Conservation (phyloP, 2,113 vertebrate genomes). For the Macroglossus sobrinus region DNA sequence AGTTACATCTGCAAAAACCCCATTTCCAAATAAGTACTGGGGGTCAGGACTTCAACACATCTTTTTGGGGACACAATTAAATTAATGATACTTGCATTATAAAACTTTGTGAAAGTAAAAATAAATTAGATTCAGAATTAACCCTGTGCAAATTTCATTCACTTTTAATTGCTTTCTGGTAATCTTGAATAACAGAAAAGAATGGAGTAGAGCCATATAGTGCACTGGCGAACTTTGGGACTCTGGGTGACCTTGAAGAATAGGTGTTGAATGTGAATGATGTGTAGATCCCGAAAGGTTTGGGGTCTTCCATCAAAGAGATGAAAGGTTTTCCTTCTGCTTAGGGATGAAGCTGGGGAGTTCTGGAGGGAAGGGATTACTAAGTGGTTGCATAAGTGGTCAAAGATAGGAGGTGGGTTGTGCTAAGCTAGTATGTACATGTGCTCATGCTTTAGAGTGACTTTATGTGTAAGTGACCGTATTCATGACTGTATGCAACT, state of each 20-base stretch:
- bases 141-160: background rate
- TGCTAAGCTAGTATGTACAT: background rate
- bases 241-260: background rate
- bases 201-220: background rate
- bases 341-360: background rate
- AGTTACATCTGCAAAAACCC: background rate
- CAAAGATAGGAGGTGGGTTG: background rate
- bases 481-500: background rate
- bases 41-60: background rate
- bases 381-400: background rate
- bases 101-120: constrained; percentile 29
- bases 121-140: background rate
- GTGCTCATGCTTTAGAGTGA: background rate
- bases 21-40: background rate
- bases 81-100: background rate
- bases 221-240: background rate
- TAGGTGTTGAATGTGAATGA: background rate
- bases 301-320: no score
- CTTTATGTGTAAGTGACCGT: background rate
- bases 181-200: background rate
- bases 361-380: background rate
- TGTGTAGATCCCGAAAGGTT: background rate
- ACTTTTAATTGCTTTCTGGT: background rate
- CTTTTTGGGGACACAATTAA: background rate
- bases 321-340: background rate